These are phyloP conservation scores for Epirrhoe tristata DNA, from an alignment of 2,888 invertebrate genomes.

Conservation along the genomic window DNA sequence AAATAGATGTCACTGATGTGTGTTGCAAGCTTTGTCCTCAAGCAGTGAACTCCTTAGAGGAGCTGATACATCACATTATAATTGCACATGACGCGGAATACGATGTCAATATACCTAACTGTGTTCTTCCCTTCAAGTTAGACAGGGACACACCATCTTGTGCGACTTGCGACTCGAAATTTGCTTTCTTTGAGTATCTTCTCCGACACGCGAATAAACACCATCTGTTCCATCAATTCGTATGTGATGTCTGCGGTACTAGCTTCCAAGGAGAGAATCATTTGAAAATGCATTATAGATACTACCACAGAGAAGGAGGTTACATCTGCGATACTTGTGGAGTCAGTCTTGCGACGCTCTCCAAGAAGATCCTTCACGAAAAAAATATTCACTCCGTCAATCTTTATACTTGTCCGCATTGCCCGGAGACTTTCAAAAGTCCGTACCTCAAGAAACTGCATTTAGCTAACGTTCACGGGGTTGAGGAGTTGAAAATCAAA, in stretches of 20 bases:
- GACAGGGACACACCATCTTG: constrained; percentile 74
- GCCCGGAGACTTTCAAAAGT: constrained; percentile 77
- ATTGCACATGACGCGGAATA: constrained; percentile 79
- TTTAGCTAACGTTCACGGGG: constrained; percentile 73
- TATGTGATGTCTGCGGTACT: constrained; percentile 78
- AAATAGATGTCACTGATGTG: constrained; percentile 74
- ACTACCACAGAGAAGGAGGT: constrained; percentile 77
- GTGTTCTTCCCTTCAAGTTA: constrained; percentile 73
- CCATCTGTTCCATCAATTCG: constrained; percentile 77
- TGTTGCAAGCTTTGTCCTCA: constrained; percentile 70
- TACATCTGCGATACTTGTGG: constrained; percentile 79
- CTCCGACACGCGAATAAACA: constrained; percentile 77
- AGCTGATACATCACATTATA: constrained; percentile 75
- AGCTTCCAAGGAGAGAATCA: constrained; percentile 81
- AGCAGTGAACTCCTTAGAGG: constrained; percentile 64
- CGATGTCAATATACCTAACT: constrained; percentile 74
- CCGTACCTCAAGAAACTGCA: constrained; percentile 76
- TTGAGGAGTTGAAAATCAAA: constrained; percentile 77
- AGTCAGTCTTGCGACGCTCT: constrained; percentile 73
- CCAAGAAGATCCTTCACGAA: constrained; percentile 77
- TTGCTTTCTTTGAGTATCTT: constrained; percentile 76
- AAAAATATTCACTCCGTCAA: constrained; percentile 75
- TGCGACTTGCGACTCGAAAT: constrained; percentile 74
- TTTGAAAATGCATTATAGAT: constrained; percentile 78
- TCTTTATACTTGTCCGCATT: constrained; percentile 70